Percentiles rank a stretch among this genome's conserved stretches.
Conservation (phyloP, 92 coral and sea anemone species). For the Plumapathes pennacea region DNA sequence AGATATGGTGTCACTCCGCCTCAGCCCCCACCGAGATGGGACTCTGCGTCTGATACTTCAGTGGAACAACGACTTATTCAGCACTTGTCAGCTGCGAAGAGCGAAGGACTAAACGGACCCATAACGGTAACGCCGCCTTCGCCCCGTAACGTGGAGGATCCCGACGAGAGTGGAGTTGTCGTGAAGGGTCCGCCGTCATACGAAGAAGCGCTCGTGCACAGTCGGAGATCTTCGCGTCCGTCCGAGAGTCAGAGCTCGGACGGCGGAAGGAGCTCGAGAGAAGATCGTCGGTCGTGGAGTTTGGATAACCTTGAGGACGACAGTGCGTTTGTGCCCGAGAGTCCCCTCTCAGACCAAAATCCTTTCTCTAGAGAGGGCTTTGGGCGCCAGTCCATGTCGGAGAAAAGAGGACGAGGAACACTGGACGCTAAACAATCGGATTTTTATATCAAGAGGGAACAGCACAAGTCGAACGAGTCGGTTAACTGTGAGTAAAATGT, state of each 20-base stretch:
- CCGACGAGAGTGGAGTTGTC: background rate
- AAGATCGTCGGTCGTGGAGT: constrained; percentile 24
- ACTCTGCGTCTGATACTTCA: constrained; percentile 50
- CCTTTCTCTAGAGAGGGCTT: constrained; percentile 90
- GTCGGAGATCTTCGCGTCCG: constrained; percentile 26
- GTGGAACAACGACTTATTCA: constrained; percentile 36
- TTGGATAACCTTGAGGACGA: constrained; percentile 13
- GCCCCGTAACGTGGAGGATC: constrained; percentile 20
- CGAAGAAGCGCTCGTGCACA: constrained; percentile 43
- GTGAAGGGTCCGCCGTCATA: constrained; percentile 32
- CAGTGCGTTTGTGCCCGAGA: constrained; percentile 48
- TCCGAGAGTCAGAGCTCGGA: constrained; percentile 9
- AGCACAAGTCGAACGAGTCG: too few relatives aligned
- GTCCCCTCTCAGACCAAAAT: constrained; percentile 50
- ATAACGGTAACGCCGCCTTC: constrained; percentile 18
- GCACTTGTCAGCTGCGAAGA: constrained; percentile 31
- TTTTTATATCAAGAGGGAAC: constrained; percentile 68
- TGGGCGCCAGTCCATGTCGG: constrained; percentile 98
- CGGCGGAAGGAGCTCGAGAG: background rate
- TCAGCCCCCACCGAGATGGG: constrained; percentile 88
- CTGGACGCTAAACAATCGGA: constrained; percentile 90
- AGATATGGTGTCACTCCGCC: constrained; percentile 55
- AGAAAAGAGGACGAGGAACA: constrained; percentile 81
- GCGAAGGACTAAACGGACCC: background rate
- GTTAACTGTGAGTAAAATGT: too few relatives aligned